Base-by-base conservation (phyloP, 2,797 vertebrate genomes). In the Brotula barbata region DNA sequence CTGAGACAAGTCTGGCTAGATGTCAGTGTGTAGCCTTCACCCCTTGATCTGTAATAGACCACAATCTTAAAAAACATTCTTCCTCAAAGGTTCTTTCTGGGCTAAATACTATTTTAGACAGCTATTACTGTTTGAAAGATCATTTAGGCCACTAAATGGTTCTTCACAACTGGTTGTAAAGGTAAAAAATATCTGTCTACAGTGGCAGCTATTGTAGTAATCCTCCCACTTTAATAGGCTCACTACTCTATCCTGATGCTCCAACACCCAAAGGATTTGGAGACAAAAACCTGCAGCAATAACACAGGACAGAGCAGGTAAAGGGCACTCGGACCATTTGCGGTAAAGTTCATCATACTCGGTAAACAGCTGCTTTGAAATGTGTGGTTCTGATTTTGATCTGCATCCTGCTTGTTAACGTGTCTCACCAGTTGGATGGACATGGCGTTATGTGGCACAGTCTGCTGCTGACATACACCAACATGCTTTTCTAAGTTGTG, bases 21-120 rank as follows among this genome's bases (percentile, higher is more conserved):
- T 47, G 6, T 40, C 50, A 45, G 46, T 33, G 20, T 51, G 49
- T 3, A 28, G 47, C 31, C 1, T 36, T 70, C 41, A 43, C 41
- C 40, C 33, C 44, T 59, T 61, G 51, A 77, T 72, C 71, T 53
- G 15, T 39, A 22, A 39, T 36, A 10, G 60, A 86, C 77, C 39
- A 46, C 37, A 21, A 17, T 57, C 28, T 59, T 55, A 48, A 61
- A 68, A 66, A 21, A 28, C 14, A 31, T 37, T 39, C 44, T 52
- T 46, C 48, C 50, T 59, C 9, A 2, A 47, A 51, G 54, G 49
- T 23, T 53, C 39, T 47, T 37, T 11, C 11, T 21, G 8, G 31
- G 31, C 15, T 68, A 63, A 64, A 73, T 12, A 21, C 46, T 59
- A 22, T 46, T 71, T 75, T 48, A 37, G n/a, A 59, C 20, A 49